Conservation (phyloP, 2,113 vertebrate species). For the Strix uralensis region DNA sequence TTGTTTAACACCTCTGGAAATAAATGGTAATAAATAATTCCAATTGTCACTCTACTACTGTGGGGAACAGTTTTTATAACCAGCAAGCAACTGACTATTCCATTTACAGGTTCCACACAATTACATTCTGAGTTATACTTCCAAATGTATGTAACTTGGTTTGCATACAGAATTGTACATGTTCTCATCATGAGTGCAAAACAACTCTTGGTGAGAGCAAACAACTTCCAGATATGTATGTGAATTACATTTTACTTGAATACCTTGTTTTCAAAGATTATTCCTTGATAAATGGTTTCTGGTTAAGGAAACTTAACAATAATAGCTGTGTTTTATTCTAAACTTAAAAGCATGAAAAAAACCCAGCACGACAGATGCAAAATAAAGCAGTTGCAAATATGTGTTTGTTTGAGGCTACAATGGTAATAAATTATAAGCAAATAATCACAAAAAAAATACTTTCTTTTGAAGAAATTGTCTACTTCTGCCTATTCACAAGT, state of each 20-base stretch:
- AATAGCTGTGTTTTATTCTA: not conserved
- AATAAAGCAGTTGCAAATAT: not conserved
- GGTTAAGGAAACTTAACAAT: not conserved
- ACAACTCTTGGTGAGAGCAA: not conserved
- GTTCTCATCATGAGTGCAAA: not conserved
- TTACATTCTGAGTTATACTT: not conserved
- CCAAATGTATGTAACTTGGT: not conserved
- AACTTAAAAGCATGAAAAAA: not conserved
- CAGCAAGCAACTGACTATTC: not conserved
- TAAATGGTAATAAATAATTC: not conserved
- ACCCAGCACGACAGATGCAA: not conserved
- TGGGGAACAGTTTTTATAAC: not conserved
- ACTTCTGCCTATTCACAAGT: not conserved
- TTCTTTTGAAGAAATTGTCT: not conserved
- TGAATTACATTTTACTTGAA: not conserved
- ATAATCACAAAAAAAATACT: not conserved
- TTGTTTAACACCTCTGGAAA: not conserved
- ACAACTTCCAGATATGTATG: not conserved
- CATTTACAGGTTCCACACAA: not conserved
- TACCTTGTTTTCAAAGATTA: not conserved
- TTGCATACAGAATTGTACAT: not conserved
- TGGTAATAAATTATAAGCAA: not conserved
- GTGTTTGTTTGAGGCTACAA: not conserved
- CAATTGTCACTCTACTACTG: not conserved
- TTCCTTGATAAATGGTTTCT: not conserved